Evolutionary conservation across 2,113 vertebrate species (phyloP), one percentile per base, ranked within the genome.

Genomic region (Xiphophorus hellerii): DNA sequence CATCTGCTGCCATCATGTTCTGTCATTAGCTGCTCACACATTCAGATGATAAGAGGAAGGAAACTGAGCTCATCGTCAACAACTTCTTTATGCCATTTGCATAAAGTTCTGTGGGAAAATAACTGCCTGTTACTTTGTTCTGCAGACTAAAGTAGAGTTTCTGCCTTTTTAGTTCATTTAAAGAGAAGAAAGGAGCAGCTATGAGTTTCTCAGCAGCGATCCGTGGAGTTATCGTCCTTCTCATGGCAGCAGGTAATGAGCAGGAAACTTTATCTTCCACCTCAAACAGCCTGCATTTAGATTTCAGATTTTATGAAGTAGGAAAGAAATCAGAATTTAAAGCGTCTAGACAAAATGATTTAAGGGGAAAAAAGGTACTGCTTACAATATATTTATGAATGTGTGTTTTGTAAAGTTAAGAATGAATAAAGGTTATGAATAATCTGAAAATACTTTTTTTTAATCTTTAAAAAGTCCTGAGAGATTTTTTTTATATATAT

Each of bases 161-260:
- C 20, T 27, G n/a, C 39, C 29, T 66, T 58, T 4, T 62, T 30
- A 29, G 28, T 25, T 22, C 12, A 17, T 44, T 22, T 8, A 58
- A 35, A 33, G 33, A 69, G 44, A 69, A 25, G 42, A 69, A 29
- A 58, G 30, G 12, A 54, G 44, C 29, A 69, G 44, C 67, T 12
- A 48, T 69, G 67, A 69, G 67, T 31, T 33, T 54, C 42, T 69
- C 66, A 28, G 67, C 29, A 76, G 30, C 15, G 62, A 6, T 33
- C 42, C 30, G 67, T 28, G 67, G 67, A 51, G 69, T 77, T 70
- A 0, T 64, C n/a, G 29, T 76, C 13, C 66, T 77, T 70, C 74
- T 70, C 17, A 64, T 27, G 29, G 67, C 15, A 0, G 12, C 75
- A 70, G 75, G 75, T 77, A 69, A 48, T 15, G 61, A 37, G 54